Percentiles rank a stretch among this genome's conserved stretches.
These are phyloP conservation scores for Acanthurus leucopareius DNA, from an alignment of 2,797 vertebrate species.

Conservation along the genomic window DNA sequence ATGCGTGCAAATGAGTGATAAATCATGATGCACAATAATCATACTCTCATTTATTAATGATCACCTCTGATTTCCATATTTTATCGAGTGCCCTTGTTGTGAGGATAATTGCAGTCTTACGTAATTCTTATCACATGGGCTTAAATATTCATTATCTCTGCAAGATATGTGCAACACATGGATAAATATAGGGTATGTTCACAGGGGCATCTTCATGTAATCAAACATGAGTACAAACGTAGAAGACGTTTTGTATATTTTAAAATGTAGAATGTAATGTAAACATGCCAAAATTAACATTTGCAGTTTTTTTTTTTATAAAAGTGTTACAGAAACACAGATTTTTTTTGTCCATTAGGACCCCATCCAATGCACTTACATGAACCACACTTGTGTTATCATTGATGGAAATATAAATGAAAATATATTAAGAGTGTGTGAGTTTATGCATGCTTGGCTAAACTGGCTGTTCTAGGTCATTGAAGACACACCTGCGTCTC, in stretches of 20 bases:
- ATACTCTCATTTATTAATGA: constrained; percentile 39
- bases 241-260: constrained; percentile 5
- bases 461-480: constrained; percentile 79
- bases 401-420: constrained; percentile 24
- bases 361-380: not conserved
- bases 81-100: constrained; percentile 9
- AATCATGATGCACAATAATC: constrained; percentile 17
- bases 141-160: constrained; percentile 41
- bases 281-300: not conserved
- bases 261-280: constrained; percentile 7
- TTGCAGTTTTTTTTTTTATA: not conserved
- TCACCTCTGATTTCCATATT: constrained; percentile 43
- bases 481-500: constrained; percentile 81
- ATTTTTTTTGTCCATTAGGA: constrained; percentile 1
- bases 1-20: constrained; percentile 44
- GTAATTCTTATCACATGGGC: constrained; percentile 9
- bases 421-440: constrained; percentile 45
- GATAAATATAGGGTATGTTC: constrained; percentile 10
- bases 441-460: constrained; percentile 57
- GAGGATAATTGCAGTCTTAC: constrained; percentile 8
- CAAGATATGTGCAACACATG: constrained; percentile 15
- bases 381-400: constrained; percentile 18
- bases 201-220: constrained; percentile 7
- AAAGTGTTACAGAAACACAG: not conserved
- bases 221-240: constrained; percentile 10